Evolutionary conservation across 2,113 vertebrate species (phyloP).

Genomic region (Ctenomys sociabilis): DNA sequence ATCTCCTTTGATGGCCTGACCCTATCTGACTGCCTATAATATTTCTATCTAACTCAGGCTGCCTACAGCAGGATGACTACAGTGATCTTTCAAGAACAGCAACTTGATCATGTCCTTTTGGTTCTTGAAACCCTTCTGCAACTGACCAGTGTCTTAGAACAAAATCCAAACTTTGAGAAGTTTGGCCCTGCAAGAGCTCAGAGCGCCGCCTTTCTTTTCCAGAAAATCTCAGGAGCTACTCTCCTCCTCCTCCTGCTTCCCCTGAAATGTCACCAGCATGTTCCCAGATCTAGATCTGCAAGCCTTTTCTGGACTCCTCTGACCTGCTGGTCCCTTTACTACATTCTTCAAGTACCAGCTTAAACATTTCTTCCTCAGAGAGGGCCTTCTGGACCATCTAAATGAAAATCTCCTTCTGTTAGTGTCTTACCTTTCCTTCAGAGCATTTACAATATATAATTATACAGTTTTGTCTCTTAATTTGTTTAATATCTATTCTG

Average conservation of each 20-base stretch:
- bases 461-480: background rate
- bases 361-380: background rate
- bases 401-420: background rate
- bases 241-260: background rate
- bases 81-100: background rate
- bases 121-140: background rate
- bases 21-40: too few species aligned
- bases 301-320: background rate
- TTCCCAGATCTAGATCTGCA: background rate
- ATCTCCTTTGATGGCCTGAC: too few species aligned
- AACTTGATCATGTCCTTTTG: background rate
- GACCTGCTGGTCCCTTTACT: background rate
- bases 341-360: background rate
- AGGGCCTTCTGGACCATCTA: background rate
- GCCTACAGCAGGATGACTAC: too few species aligned
- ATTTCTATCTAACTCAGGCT: too few species aligned
- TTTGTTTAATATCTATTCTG: conserved; percentile 4
- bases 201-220: background rate
- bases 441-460: background rate
- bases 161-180: background rate
- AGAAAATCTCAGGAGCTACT: background rate
- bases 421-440: background rate
- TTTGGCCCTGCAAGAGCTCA: background rate
- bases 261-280: background rate
- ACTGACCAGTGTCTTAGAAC: background rate